A percentile compares a stretch with the other conserved stretches of the same genome.
Evolutionary conservation across 2,888 invertebrate genomes (phyloP).

Genomic region (Metalampra italica): DNA sequence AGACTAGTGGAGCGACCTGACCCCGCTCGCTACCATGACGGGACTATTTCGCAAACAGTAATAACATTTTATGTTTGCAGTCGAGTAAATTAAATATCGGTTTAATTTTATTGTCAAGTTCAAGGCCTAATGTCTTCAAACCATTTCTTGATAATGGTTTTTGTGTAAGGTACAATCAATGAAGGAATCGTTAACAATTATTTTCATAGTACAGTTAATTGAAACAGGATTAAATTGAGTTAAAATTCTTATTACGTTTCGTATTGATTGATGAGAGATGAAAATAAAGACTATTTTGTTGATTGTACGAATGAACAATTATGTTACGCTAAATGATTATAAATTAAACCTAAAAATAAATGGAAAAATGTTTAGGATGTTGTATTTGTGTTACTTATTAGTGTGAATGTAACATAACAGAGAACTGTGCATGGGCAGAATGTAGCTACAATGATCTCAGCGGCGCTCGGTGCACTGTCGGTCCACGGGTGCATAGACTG

Average conservation of each 20-base stretch:
- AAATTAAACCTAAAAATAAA: not conserved
- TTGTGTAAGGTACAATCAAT: not conserved
- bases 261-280: too few species aligned
- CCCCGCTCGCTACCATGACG: too few species aligned
- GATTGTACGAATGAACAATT: too few species aligned
- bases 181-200: not conserved
- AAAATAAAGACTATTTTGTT: too few species aligned
- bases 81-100: too few species aligned
- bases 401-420: conserved; percentile 30
- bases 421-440: conserved; percentile 31
- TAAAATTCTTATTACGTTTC: not conserved
- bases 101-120: too few species aligned
- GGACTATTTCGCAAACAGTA: too few species aligned
- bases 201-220: not conserved
- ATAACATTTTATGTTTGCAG: too few species aligned
- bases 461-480: conserved; percentile 26
- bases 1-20: too few species aligned
- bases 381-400: not conserved
- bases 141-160: not conserved
- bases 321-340: not conserved
- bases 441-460: conserved; percentile 53
- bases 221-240: not conserved
- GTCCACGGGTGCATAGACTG: conserved; percentile 48
- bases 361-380: not conserved
- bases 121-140: too few species aligned